phyloP scores from a whole-genome alignment of 2,797 vertebrate genomes.

The Manis crassicaudata region DNA sequence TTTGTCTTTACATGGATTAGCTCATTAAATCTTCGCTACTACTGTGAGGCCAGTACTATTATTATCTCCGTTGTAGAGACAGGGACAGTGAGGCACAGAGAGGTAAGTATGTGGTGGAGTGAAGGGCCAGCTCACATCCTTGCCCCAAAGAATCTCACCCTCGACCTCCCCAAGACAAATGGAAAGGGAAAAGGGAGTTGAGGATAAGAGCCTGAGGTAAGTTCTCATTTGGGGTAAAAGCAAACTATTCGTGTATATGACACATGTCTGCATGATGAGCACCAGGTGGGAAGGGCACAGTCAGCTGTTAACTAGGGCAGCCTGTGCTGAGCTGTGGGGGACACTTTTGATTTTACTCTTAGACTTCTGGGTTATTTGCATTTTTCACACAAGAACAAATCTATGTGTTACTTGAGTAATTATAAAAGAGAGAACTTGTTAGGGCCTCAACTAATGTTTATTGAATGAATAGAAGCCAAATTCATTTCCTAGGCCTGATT shows the following conservation, averaged over 20 bases:
- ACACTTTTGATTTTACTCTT: neutral
- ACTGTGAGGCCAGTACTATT: neutral
- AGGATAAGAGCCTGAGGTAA: neutral
- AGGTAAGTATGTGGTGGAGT: neutral
- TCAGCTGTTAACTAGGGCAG: neutral
- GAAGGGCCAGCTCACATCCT: neutral
- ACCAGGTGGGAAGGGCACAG: neutral
- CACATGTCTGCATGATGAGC: fast-evolving
- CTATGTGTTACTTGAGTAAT: neutral
- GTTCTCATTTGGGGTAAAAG: neutral
- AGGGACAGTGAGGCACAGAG: neutral
- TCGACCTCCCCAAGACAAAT: neutral
- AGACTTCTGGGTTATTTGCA: neutral
- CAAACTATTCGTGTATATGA: neutral
- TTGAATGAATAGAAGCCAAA: neutral
- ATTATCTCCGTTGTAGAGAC: neutral
- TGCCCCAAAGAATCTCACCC: neutral
- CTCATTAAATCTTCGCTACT: neutral
- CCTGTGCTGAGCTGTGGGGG: neutral
- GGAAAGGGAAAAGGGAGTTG: neutral
- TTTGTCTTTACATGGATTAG: neutral
- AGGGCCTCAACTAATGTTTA: neutral
- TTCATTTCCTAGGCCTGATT: conserved; percentile 8
- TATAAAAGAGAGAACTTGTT: neutral
- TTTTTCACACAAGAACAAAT: conserved; percentile 35